Conservation (phyloP, 2,113 vertebrate species). For the Suncus etruscus region DNA sequence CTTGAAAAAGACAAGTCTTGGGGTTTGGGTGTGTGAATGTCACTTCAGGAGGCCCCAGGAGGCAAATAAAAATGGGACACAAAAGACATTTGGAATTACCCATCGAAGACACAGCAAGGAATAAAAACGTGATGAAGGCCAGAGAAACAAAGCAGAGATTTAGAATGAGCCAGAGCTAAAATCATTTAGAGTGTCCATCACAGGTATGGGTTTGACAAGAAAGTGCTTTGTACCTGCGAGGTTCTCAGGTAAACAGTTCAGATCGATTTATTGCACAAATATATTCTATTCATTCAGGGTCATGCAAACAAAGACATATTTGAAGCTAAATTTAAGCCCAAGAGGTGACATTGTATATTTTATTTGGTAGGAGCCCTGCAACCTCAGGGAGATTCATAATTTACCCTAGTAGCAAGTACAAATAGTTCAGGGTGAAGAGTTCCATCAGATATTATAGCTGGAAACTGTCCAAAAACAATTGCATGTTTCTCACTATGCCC, state of each 20-base stretch:
- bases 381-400: not conserved
- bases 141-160: not conserved
- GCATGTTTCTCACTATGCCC: not conserved
- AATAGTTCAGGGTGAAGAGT: not conserved
- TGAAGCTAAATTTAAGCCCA: not conserved
- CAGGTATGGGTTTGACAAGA: no score
- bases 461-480: not conserved
- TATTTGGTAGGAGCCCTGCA: not conserved
- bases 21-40: constrained; percentile 18
- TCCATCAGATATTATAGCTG: not conserved
- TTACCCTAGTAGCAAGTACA: not conserved
- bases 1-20: not conserved
- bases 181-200: not conserved
- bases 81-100: not conserved
- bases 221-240: not conserved
- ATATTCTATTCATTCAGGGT: no score
- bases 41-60: not conserved
- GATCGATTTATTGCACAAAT: not conserved
- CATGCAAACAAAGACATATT: constrained; percentile 25
- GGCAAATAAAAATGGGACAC: not conserved
- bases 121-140: not conserved
- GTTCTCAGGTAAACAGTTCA: not conserved
- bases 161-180: not conserved
- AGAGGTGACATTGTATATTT: not conserved
- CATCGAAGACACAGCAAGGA: not conserved